Percentiles rank a stretch among this genome's conserved stretches.
Conservation (phyloP, 2,113 vertebrate species). For the Phalacrocorax carbo region DNA sequence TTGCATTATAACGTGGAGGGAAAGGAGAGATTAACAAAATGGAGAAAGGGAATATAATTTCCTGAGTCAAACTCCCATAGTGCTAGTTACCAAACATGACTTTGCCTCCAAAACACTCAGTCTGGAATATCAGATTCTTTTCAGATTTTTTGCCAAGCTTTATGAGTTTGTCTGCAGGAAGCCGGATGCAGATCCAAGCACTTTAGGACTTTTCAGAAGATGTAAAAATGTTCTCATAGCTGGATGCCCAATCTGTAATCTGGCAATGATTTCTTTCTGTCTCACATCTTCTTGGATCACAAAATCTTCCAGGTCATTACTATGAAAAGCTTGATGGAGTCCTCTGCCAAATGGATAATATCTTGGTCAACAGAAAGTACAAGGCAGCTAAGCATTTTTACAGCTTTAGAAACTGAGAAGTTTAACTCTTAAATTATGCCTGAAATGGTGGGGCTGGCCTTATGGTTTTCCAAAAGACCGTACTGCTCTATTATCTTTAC, state of each 20-base stretch:
- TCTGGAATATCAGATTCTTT: slow-evolving; percentile 11
- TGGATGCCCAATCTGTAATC: slow-evolving; percentile 2
- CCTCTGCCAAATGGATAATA: background rate
- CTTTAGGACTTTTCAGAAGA: slow-evolving; percentile 17
- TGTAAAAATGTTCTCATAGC: slow-evolving; percentile 26
- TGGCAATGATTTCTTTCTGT: slow-evolving; percentile 6
- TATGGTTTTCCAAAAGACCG: background rate
- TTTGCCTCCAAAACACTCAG: slow-evolving; percentile 22
- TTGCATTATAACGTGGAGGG: background rate
- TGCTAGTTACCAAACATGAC: background rate
- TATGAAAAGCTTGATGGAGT: background rate
- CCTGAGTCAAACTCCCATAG: background rate
- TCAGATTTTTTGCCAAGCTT: slow-evolving; percentile 15
- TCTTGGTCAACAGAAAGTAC: slow-evolving; percentile 15
- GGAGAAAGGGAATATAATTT: slow-evolving; percentile 34
- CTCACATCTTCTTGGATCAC: slow-evolving; percentile 19
- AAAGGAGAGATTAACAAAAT: background rate
- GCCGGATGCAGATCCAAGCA: background rate
- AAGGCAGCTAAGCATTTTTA: slow-evolving; percentile 17
- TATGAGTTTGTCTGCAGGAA: slow-evolving; percentile 29
- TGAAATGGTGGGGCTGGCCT: background rate
- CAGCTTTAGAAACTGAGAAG: background rate
- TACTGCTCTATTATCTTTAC: background rate
- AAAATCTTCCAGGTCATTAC: slow-evolving; percentile 21
- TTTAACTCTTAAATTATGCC: background rate